Evolutionary conservation across 2,797 vertebrate species (phyloP).

Genomic region (Mionectes olivaceus): DNA sequence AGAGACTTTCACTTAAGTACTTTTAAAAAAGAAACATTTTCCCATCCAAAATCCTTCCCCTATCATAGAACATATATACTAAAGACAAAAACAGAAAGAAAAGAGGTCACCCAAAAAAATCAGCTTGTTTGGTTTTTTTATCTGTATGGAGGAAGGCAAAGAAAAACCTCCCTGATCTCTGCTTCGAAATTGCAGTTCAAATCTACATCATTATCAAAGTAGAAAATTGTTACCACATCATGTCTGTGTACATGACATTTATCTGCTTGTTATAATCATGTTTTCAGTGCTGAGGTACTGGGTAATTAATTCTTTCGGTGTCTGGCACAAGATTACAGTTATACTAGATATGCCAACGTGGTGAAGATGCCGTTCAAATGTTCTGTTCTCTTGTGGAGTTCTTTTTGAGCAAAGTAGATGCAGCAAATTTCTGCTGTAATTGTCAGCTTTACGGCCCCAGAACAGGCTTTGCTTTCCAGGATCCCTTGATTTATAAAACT

Average conservation of each 20-base stretch:
- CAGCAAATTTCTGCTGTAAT: not conserved
- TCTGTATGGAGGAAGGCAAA: not conserved
- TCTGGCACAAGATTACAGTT: not conserved
- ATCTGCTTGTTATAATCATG: conserved; percentile 48
- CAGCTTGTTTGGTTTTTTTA: not conserved
- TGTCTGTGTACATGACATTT: conserved; percentile 41
- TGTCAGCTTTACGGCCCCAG: not conserved
- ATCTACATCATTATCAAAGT: conserved; percentile 29
- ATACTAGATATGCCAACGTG: not conserved
- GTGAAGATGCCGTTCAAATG: conserved; percentile 25
- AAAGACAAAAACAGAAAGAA: not conserved
- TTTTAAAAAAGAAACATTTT: not conserved
- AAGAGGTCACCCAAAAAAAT: not conserved
- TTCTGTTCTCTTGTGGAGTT: conserved; percentile 1
- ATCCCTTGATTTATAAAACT: not conserved
- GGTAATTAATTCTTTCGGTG: conserved; percentile 51
- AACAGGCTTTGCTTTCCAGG: not conserved
- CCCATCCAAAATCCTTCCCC: not conserved
- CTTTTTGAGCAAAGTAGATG: not conserved
- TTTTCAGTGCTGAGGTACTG: conserved; percentile 21
- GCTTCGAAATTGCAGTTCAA: not conserved
- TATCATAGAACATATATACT: not conserved
- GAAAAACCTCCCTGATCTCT: not conserved
- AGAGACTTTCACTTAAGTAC: not conserved
- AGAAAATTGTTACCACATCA: conserved; percentile 24